Conservation (phyloP, 92 coral and sea anemone species). For the Montipora capitata region DNA sequence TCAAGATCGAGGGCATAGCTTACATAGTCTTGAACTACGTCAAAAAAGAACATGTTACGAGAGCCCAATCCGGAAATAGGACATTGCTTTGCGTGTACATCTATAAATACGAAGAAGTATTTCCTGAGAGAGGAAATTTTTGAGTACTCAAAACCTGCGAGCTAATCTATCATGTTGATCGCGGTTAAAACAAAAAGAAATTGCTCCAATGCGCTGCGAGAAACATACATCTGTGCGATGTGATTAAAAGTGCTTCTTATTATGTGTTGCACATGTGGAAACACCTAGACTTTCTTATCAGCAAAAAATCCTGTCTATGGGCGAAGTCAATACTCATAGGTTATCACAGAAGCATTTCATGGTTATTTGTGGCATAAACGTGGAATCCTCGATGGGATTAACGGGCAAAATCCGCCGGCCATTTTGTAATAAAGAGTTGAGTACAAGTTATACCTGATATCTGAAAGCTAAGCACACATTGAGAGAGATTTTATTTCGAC, state of each 20-base stretch:
- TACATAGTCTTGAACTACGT: constrained; percentile 70
- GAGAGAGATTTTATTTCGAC: constrained; percentile 16
- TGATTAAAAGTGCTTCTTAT: constrained; percentile 42
- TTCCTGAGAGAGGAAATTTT: constrained; percentile 81
- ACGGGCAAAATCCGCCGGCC: constrained; percentile 7
- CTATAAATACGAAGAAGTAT: constrained; percentile 81
- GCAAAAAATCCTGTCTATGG: constrained; percentile 19
- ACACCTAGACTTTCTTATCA: constrained; percentile 31
- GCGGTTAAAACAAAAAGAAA: constrained; percentile 44
- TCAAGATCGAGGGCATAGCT: constrained; percentile 61
- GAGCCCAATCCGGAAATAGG: constrained; percentile 79
- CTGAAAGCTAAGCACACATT: constrained; percentile 14
- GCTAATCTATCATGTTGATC: constrained; percentile 52
- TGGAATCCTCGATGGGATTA: constrained; percentile 42
- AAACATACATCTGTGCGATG: constrained; percentile 43
- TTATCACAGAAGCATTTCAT: constrained; percentile 48
- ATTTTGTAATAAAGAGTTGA: constrained; percentile 13
- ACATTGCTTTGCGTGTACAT: constrained; percentile 64
- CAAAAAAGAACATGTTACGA: constrained; percentile 36
- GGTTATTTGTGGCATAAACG: constrained; percentile 39
- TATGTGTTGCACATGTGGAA: constrained; percentile 53
- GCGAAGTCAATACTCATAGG: constrained; percentile 10
- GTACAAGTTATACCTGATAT: constrained; percentile 1
- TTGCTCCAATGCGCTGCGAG: constrained; percentile 23
- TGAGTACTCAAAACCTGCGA: constrained; percentile 41